Conservation (phyloP, 1,140 invertebrate genomes). For the Notospermus geniculatus region DNA sequence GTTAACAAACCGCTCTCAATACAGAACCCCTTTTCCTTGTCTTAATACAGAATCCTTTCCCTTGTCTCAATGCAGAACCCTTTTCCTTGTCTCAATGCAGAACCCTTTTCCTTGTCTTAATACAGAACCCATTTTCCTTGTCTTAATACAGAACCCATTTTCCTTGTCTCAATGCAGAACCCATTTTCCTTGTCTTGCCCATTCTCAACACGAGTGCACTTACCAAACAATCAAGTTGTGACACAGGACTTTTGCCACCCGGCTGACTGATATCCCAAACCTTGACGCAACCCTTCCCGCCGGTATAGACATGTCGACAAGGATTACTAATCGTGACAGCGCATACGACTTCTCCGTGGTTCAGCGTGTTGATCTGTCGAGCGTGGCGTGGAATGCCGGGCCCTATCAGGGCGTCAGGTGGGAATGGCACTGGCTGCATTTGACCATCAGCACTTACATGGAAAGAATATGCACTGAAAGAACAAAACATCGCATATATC, state of each 20-base stretch:
- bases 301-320: constrained; percentile 93
- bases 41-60: no score
- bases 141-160: no score
- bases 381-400: constrained; percentile 90
- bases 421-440: constrained; percentile 90
- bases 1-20: no score
- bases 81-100: no score
- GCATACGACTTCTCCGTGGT: constrained; percentile 93
- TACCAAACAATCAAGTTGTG: constrained; percentile 89
- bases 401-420: constrained; percentile 87
- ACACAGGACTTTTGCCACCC: constrained; percentile 78
- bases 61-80: no score
- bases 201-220: constrained; percentile 47
- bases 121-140: no score
- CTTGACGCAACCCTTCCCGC: constrained; percentile 98
- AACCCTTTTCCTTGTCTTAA: no score
- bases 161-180: no score
- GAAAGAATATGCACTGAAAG: constrained; percentile 85
- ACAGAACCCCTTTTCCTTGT: no score
- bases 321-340: constrained; percentile 83
- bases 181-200: no score
- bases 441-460: constrained; percentile 82
- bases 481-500: no score
- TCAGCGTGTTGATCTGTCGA: constrained; percentile 83
- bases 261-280: constrained; percentile 81